phyloP scores from a whole-genome alignment of 2,797 vertebrate species.

The Galaxias olidus region DNA sequence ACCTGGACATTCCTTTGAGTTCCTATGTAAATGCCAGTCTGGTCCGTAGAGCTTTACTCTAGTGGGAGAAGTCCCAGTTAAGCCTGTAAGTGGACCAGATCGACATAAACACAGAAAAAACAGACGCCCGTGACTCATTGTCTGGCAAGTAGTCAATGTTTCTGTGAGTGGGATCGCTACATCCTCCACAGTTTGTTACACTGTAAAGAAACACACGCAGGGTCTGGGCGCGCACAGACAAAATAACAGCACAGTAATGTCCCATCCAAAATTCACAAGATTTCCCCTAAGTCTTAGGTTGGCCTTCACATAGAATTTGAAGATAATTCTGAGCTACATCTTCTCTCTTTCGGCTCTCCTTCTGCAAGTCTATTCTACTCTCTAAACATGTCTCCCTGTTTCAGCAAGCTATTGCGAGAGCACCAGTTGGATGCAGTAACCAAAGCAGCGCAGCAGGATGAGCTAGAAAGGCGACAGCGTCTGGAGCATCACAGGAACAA shows the following conservation, averaged over 20 bases:
- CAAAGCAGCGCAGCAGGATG: slow-evolving; percentile 93
- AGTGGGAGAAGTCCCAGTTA: not conserved
- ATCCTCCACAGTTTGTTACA: slow-evolving; percentile 1
- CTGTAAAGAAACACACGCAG: not conserved
- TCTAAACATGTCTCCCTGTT: slow-evolving; percentile 7
- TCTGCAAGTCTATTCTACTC: slow-evolving; percentile 4
- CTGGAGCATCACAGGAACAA: slow-evolving; percentile 89
- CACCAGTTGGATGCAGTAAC: slow-evolving; percentile 92
- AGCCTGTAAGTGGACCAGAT: slow-evolving; percentile 3
- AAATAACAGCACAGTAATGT: not conserved
- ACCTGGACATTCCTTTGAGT: too few species aligned
- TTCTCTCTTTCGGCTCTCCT: slow-evolving; percentile 21
- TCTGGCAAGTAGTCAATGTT: slow-evolving; percentile 10
- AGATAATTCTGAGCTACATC: slow-evolving; percentile 31
- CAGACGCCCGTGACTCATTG: not conserved
- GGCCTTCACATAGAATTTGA: slow-evolving; percentile 5
- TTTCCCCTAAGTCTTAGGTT: too few species aligned
- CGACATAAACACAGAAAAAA: too few species aligned
- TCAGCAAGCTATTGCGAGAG: slow-evolving; percentile 90
- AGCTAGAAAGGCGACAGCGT: slow-evolving; percentile 87
- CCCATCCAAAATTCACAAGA: not conserved
- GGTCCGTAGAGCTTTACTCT: not conserved
- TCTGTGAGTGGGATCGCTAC: slow-evolving; percentile 5
- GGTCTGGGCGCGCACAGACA: not conserved
- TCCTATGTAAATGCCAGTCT: too few species aligned